Conservation (phyloP, 2,113 vertebrate genomes). For the Gallinago paraguaiae region DNA sequence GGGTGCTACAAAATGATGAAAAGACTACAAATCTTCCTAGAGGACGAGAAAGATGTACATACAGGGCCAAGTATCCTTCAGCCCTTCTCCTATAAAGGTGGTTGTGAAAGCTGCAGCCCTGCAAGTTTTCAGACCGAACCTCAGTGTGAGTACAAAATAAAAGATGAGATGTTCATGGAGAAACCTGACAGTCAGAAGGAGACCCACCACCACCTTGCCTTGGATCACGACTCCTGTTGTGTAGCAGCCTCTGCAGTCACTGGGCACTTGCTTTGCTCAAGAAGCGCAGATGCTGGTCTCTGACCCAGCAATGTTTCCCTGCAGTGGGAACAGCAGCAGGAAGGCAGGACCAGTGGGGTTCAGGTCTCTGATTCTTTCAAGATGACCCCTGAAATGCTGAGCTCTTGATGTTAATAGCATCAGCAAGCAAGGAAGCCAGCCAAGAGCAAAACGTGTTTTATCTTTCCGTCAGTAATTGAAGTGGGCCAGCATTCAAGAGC, state of each 20-base stretch:
- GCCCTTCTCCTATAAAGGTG: neutral
- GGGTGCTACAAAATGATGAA: neutral
- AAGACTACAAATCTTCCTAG: neutral
- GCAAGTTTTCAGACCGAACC: neutral
- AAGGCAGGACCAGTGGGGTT: neutral
- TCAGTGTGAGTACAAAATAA: neutral
- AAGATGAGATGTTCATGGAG: neutral
- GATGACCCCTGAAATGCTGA: slow-evolving; percentile 46
- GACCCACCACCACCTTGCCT: neutral
- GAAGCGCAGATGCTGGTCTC: neutral
- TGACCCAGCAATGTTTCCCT: rapidly evolving
- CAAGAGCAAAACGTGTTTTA: slow-evolving; percentile 42
- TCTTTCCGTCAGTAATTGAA: slow-evolving; percentile 31
- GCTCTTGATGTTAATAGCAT: slow-evolving; percentile 18
- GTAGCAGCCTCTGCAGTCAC: neutral
- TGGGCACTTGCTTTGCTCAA: neutral
- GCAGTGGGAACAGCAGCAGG: neutral
- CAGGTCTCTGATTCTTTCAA: slow-evolving; percentile 18
- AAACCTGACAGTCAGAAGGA: neutral
- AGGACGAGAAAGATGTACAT: neutral
- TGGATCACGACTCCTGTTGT: neutral
- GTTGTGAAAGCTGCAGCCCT: neutral
- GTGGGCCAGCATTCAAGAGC: slow-evolving; percentile 12
- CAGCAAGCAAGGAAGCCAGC: slow-evolving; percentile 48
- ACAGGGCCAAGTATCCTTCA: neutral